Base-by-base conservation (phyloP, 2,888 invertebrate genomes). In the Tethea ocularis region DNA sequence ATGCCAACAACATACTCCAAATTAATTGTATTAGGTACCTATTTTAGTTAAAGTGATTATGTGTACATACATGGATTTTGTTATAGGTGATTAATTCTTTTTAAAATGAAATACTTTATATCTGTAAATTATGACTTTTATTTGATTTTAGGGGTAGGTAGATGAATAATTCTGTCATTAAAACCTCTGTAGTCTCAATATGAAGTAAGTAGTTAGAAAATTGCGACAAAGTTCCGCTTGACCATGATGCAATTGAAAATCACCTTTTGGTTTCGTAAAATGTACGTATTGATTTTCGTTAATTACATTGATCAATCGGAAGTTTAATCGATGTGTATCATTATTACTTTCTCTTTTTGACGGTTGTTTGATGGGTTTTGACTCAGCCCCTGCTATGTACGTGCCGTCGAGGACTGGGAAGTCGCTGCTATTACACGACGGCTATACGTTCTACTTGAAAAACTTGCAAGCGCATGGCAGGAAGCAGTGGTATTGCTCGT, bases 401-500 rank as follows among this genome's bases (percentile, higher is more conserved):
- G 91, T 93, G 90, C 92, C 93, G 58, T 92, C 93, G 86, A 74
- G 93, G 79, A 90, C 92, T 59, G 93, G 93, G 74, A 92, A 92
- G 84, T 89, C 88, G 62, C 82, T 92, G 69, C 78, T 93, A 67
- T 84, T 92, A 58, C 91, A 91, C 76, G 92, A 90, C 71, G 88
- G 87, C 61, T 93, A 92, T 76, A 92, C 92, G 20, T 93, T 89
- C 85, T 92, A 92, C 77, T 69, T 92, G 86, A 92, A 93, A 87
- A 92, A 93, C 68, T 77, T 88, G 58, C 92, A 92, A 72, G 90
- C 92, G 46, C 90, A 91, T 64, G 92, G 91, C 0, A 80, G 92
- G 62, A 91, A 91, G 83, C 93, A 92, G 81, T 93, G 93, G 93
- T 92, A 92, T 80, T 93, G 93, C 72, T 92, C 92, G 26, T 91